Conservation (phyloP, 2,888 invertebrate genomes). For the Lasioglossum calceatum region DNA sequence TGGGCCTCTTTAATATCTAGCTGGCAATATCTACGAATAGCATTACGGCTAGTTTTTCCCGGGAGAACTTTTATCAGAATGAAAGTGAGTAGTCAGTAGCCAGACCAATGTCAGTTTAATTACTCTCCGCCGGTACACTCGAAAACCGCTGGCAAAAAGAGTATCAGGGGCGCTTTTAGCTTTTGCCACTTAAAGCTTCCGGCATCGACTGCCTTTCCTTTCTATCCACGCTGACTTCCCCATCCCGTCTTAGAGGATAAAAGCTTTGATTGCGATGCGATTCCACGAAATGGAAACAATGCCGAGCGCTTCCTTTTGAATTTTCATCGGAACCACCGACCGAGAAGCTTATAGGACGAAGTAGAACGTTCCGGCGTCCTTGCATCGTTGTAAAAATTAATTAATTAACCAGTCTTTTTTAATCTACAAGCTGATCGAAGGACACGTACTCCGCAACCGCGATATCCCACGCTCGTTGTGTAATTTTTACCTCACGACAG, state of each 20-base stretch:
- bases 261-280: constrained; percentile 13
- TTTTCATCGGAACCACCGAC: background rate
- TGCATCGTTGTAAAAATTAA: background rate
- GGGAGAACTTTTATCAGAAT: background rate
- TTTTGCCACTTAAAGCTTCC: constrained; percentile 3
- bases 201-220: background rate
- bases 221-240: background rate
- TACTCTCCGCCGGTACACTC: background rate
- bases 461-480: constrained; percentile 3
- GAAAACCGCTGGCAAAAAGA: background rate
- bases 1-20: background rate
- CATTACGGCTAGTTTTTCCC: background rate
- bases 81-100: constrained; percentile 2
- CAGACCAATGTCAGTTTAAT: constrained; percentile 2
- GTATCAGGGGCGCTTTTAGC: background rate
- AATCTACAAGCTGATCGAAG: background rate
- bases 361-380: background rate
- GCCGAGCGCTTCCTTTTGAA: background rate
- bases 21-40: background rate
- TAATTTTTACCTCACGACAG: background rate
- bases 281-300: background rate
- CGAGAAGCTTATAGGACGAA: background rate
- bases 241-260: background rate
- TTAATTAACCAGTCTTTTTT: background rate
- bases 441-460: background rate